A percentile compares a stretch with the other conserved stretches of the same genome.
Evolutionary conservation across 2,888 invertebrate species (phyloP).

Genomic region (Camponotus fellah): DNA sequence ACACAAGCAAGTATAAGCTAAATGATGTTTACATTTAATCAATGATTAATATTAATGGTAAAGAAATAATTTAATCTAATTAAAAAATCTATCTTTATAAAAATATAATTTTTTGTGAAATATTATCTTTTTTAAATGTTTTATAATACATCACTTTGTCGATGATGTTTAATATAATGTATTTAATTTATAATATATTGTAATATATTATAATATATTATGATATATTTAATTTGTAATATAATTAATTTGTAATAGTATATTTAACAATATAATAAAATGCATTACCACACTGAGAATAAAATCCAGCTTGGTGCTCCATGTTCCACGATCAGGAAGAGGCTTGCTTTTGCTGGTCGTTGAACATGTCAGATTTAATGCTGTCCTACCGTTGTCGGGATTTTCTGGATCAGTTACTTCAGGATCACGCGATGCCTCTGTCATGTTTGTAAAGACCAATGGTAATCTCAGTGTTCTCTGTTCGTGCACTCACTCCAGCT

Average conservation of each 20-base stretch:
- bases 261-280: neutral
- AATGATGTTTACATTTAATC: neutral
- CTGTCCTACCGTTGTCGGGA: constrained; percentile 79
- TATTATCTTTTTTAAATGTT: neutral
- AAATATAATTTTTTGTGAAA: neutral
- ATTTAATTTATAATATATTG: too few species aligned
- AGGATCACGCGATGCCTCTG: constrained; percentile 82
- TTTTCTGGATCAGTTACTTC: constrained; percentile 81
- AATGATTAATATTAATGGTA: neutral
- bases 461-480: constrained; percentile 36
- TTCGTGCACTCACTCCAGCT: constrained; percentile 43
- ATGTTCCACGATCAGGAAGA: constrained; percentile 94
- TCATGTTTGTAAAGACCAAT: constrained; percentile 74
- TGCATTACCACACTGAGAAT: constrained; percentile 92
- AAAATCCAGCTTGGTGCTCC: constrained; percentile 97
- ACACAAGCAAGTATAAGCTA: neutral
- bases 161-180: neutral
- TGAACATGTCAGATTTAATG: constrained; percentile 80
- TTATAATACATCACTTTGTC: neutral
- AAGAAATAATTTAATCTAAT: neutral
- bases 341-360: constrained; percentile 74
- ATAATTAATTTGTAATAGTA: neutral
- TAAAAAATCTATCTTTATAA: neutral
- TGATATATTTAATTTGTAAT: too few species aligned
- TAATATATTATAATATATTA: too few species aligned